Base-by-base conservation (phyloP, 35 echinoderm and acorn worm species). In the Nesometra sesokonis region DNA sequence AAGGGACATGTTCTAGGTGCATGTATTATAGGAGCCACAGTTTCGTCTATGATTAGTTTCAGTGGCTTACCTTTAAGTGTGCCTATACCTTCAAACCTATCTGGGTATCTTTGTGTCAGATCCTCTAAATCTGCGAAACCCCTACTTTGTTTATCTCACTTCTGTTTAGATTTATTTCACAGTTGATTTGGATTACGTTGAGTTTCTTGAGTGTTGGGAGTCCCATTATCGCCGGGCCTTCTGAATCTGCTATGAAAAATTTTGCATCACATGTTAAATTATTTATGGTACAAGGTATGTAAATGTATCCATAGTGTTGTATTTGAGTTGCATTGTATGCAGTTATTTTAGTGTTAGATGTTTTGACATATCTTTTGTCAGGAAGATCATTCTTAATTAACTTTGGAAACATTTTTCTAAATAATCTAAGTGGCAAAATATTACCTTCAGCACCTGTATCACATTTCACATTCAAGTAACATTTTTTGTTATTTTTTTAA, bases 1-100 rank as follows among this genome's bases (percentile, higher is more conserved):
- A 86, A 35, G 17, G 92, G 92, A 52, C 77, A 86, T 38, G 33
- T 35, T 34, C 92, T 33, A 0, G 92, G 36, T 19, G 84, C 8
- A 34, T 93, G 82, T 13, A 90, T 46, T 1, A 93, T 80, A 27
- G 92, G 92, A 31, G 82, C 32, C 21, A 89, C 88, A 37, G 78
- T 86, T 30, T 27, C 13, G 32, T 93, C 88, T 11, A 85, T 36
- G 8, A 88, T 87, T 32, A 93, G 85, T 38, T 88, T 67, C 39
- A 43, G 90, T 67, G 88, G 85, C 31, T 78, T 34, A 11, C 76
- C 77, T 84, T 84, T 46, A 27, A 93, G 88, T 21, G 84, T 85
- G 9, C 87, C 87, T 11, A 89, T 93, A 31, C 86, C 82, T 43
- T 88, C 31, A 84, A 43, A 43, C 38, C 83, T 39, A 78, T 93